Percentiles rank a stretch among this genome's conserved stretches.
Conservation (phyloP, 2,888 invertebrate genomes). For the Thereva unica region DNA sequence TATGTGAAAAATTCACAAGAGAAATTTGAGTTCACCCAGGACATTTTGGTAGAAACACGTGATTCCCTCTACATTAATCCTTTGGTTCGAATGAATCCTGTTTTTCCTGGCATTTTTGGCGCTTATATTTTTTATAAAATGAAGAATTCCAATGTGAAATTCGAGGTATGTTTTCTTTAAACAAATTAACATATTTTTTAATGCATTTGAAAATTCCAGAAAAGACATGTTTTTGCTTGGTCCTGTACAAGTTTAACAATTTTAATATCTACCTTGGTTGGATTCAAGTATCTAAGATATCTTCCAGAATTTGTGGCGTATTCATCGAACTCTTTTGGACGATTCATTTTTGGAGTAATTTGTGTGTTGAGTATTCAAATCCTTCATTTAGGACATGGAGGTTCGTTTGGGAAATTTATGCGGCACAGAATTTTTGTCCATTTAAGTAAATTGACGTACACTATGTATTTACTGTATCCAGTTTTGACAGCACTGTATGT, state of each 20-base stretch:
- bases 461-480: constrained; percentile 12
- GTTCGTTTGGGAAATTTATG: no score
- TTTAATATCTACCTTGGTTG: not conserved
- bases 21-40: not conserved
- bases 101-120: constrained; percentile 2
- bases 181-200: not conserved
- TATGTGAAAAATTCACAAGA: not conserved
- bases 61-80: constrained; percentile 4
- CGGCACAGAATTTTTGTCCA: not conserved
- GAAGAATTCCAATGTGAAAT: not conserved
- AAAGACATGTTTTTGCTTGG: not conserved
- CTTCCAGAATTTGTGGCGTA: not conserved
- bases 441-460: constrained; percentile 12
- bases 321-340: no score
- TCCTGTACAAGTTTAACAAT: not conserved
- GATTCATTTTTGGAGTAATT: no score
- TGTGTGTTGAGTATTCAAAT: no score
- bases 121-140: constrained; percentile 4
- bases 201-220: not conserved
- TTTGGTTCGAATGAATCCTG: constrained; percentile 7
- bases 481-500: constrained; percentile 1
- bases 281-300: not conserved
- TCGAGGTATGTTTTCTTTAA: not conserved
- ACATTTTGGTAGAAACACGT: not conserved
- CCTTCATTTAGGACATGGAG: no score